Conservation (phyloP, 2,888 invertebrate species). For the Coremacera marginata region DNA sequence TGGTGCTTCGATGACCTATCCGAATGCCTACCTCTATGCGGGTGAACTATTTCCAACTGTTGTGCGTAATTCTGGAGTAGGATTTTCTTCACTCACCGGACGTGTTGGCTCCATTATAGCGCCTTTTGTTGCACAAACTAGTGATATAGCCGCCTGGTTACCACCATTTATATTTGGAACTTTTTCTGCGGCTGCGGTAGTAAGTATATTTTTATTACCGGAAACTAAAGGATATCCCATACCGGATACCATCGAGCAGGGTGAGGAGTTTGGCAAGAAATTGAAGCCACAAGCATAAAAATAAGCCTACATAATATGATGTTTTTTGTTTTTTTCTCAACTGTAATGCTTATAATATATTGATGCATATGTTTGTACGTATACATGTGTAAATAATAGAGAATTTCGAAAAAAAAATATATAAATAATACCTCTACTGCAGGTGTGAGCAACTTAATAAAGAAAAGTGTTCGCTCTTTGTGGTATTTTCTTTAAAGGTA, state of each 20-base stretch:
- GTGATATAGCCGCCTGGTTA: slow-evolving; percentile 70
- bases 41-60: slow-evolving; percentile 92
- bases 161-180: slow-evolving; percentile 82
- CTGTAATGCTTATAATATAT: no score
- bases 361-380: no score
- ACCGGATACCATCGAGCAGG: slow-evolving; percentile 85
- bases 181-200: slow-evolving; percentile 77
- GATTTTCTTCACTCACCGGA: slow-evolving; percentile 86
- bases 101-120: slow-evolving; percentile 88
- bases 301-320: no score
- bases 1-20: slow-evolving; percentile 86
- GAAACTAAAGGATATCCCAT: slow-evolving; percentile 72
- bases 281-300: slow-evolving; percentile 3
- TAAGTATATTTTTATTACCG: slow-evolving; percentile 78
- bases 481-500: not conserved
- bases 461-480: not conserved
- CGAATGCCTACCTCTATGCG: slow-evolving; percentile 87
- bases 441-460: not conserved
- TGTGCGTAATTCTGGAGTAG: slow-evolving; percentile 87
- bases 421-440: no score
- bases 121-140: slow-evolving; percentile 77
- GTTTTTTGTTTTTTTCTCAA: no score
- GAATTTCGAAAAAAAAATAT: no score
- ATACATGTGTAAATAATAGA: not conserved
- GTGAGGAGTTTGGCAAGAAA: slow-evolving; percentile 75